Evolutionary conservation across 2,888 invertebrate species (phyloP), one percentile per base, ranked within the genome.

Genomic region (Heliconius ismenius): DNA sequence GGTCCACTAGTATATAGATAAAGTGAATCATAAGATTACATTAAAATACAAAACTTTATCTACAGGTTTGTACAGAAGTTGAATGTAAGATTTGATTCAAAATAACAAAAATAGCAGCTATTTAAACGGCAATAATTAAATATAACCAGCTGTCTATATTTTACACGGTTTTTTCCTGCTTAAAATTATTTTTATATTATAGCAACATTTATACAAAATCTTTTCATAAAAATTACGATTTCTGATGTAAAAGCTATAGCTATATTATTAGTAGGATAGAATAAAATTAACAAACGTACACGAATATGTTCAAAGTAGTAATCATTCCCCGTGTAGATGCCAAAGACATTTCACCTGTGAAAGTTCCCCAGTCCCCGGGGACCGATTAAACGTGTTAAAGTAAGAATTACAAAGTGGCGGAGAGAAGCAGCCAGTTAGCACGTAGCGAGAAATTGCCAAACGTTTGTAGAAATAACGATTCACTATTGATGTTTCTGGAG

Each of bases 361-460:
- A 58, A 76, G 74, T 49, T 79, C 84, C 84, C 79, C 74, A 77
- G 80, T 88, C 92, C 87, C 90, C 13, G 32, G 86, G 89, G 94
- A 85, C 83, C 92, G 90, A 94, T 94, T 94, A 94, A 93, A 91
- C 92, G 92, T 92, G 92, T 92, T 93, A 90, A 91, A 91, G 92
- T 93, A 91, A 86, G 89, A 88, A 89, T 90, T 92, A 92, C 92
- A 93, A 92, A 92, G 90, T 91, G 88, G 86, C 88, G 85, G 88
- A 89, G 87, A 86, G 89, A 87, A 88, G 87, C 80, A 83, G 84
- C 88, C 91, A 91, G 92, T 93, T 93, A 93, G 92, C 94, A 93
- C 93, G 93, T 94, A 88, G 87, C 86, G 81, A 83, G 84, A 82
- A 87, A 91, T 86, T 86, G 88, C 86, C 82, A 91, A 91, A 92